A percentile compares a stretch with the other conserved stretches of the same genome.
These are phyloP conservation scores for Leucosticte australis DNA, from an alignment of 2,113 vertebrate species.

Conservation along the genomic window DNA sequence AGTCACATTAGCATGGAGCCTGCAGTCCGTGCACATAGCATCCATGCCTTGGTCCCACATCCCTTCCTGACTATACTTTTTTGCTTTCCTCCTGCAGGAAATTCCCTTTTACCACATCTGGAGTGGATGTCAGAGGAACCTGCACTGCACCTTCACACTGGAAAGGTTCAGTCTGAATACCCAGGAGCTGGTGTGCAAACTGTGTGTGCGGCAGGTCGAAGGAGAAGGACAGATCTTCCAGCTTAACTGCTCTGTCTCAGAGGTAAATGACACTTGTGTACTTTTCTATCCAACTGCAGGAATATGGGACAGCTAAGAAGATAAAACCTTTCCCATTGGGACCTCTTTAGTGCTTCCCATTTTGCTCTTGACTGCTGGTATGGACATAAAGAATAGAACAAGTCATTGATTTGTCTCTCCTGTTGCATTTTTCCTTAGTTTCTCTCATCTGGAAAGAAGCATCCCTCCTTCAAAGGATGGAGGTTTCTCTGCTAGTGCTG, in stretches of 20 bases:
- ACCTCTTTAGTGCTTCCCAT: background rate
- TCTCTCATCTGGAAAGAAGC: background rate
- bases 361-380: background rate
- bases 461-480: background rate
- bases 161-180: slow-evolving; percentile 87
- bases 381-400: background rate
- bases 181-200: slow-evolving; percentile 88
- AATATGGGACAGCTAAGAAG: background rate
- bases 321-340: background rate
- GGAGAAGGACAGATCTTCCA: slow-evolving; percentile 97
- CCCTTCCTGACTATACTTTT: background rate
- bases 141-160: slow-evolving; percentile 93
- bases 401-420: background rate
- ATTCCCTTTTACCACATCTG: slow-evolving; percentile 94
- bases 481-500: background rate
- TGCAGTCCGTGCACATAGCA: background rate
- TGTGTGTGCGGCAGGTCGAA: slow-evolving; percentile 92
- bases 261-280: slow-evolving; percentile 72
- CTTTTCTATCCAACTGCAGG: background rate
- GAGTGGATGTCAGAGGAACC: slow-evolving; percentile 87
- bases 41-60: rapidly evolving
- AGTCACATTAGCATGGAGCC: background rate
- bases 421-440: background rate
- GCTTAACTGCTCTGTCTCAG: slow-evolving; percentile 87
- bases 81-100: slow-evolving; percentile 74